Conservation (phyloP, 2,888 invertebrate species). For the Synanthedon tipuliformis region DNA sequence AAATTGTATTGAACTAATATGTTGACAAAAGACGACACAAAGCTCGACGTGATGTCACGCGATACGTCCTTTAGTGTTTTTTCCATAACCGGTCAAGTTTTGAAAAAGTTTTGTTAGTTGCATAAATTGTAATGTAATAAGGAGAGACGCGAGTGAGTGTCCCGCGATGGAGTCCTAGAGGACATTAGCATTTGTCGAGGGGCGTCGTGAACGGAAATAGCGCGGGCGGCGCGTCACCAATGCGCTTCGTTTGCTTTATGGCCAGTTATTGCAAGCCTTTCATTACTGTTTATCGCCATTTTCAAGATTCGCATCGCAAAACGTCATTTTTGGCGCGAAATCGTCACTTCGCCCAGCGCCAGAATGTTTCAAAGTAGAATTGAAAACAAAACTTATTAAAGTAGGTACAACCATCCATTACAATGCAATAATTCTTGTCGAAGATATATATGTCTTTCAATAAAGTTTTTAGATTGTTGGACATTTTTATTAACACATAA, state of each 20-base stretch:
- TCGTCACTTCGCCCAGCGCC: not conserved
- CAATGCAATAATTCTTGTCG: no score
- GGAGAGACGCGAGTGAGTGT: conserved; percentile 17
- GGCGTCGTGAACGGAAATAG: conserved; percentile 60
- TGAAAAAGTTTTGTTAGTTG: not conserved
- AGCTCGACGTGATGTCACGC: no score
- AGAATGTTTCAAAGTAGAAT: not conserved
- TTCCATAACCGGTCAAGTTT: no score
- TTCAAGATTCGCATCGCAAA: conserved; percentile 59
- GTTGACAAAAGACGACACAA: no score
- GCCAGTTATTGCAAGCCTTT: conserved; percentile 61
- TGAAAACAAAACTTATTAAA: no score
- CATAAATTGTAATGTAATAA: conserved; percentile 7
- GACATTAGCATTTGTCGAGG: conserved; percentile 68
- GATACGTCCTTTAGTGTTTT: no score
- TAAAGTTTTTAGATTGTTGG: no score
- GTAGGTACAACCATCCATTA: no score
- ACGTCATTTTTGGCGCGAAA: conserved; percentile 55
- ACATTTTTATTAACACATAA: no score
- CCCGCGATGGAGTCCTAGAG: conserved; percentile 59
- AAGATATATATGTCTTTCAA: no score
- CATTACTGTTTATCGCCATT: conserved; percentile 54
- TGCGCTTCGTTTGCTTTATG: conserved; percentile 58
- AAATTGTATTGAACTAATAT: no score
- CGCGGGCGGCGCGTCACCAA: conserved; percentile 54